Conservation (phyloP, 2,113 vertebrate genomes). For the Phyllopteryx taeniolatus region DNA sequence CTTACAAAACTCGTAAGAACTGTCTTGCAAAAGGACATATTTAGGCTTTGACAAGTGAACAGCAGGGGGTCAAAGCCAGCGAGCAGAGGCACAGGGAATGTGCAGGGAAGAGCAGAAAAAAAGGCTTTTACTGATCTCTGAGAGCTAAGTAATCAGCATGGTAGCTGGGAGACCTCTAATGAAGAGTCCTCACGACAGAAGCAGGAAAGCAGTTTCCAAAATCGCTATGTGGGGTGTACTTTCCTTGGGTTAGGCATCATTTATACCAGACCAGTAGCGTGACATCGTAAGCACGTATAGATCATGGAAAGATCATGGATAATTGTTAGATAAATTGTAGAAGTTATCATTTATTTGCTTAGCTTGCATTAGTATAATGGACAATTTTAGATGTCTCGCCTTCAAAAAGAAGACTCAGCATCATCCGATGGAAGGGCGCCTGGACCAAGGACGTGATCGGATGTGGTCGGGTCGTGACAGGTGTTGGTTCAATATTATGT, state of each 20-base stretch:
- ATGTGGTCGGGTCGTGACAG: too few species aligned
- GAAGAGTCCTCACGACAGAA: slow-evolving; percentile 48
- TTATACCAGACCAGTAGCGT: not conserved
- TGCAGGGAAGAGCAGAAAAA: slow-evolving; percentile 26
- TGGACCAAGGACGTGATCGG: too few species aligned
- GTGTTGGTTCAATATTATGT: too few species aligned
- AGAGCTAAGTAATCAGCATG: slow-evolving; percentile 56
- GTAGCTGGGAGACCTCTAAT: slow-evolving; percentile 46
- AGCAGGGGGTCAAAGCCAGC: slow-evolving; percentile 43
- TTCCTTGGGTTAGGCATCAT: not conserved
- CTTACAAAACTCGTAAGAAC: slow-evolving; percentile 22
- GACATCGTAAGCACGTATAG: too few species aligned
- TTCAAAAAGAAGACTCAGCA: too few species aligned
- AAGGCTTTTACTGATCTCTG: slow-evolving; percentile 48
- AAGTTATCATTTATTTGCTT: too few species aligned
- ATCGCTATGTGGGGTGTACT: slow-evolving; percentile 32
- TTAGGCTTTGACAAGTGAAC: slow-evolving; percentile 49
- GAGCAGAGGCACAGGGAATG: slow-evolving; percentile 16
- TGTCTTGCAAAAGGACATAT: slow-evolving; percentile 36
- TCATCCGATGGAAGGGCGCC: too few species aligned
- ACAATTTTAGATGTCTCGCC: too few species aligned
- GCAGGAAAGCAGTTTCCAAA: slow-evolving; percentile 23
- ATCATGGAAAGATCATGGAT: too few species aligned
- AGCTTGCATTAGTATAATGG: too few species aligned
- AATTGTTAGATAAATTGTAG: too few species aligned